Percentiles rank a stretch among this genome's conserved stretches.
These are phyloP conservation scores for Morinoia aosen DNA, from an alignment of 2,888 invertebrate species.

Conservation along the genomic window DNA sequence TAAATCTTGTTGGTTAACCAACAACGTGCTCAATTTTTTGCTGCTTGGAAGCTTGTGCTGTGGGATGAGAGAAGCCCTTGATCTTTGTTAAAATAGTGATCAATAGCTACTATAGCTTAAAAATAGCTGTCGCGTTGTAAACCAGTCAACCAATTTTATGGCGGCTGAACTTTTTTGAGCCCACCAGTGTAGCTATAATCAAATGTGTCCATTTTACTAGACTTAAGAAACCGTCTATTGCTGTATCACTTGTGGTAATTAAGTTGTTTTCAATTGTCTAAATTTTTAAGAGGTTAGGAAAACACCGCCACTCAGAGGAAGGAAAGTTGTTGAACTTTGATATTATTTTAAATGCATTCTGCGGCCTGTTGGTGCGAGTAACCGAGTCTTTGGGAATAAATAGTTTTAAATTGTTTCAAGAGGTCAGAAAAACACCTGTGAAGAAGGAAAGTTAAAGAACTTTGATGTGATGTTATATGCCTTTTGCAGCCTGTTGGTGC, in stretches of 20 bases:
- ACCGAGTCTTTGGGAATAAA: slow-evolving; percentile 64
- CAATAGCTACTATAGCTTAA: neutral
- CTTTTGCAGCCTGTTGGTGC: slow-evolving; percentile 59
- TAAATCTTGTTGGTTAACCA: neutral
- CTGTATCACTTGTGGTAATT: too few relatives aligned
- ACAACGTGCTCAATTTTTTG: neutral
- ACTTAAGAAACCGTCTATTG: too few relatives aligned
- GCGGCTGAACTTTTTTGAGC: neutral
- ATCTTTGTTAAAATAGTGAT: neutral
- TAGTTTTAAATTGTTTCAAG: too few relatives aligned
- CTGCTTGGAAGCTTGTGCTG: neutral
- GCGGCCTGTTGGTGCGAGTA: slow-evolving; percentile 62
- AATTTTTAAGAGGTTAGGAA: too few relatives aligned
- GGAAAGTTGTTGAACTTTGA: too few relatives aligned
- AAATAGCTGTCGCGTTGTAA: neutral
- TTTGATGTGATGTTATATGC: neutral
- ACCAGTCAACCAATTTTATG: neutral
- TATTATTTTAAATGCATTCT: neutral
- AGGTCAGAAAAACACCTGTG: too few relatives aligned
- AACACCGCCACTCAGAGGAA: too few relatives aligned
- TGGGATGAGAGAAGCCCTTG: neutral
- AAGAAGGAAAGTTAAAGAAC: too few relatives aligned
- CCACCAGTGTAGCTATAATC: too few relatives aligned
- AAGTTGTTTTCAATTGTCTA: too few relatives aligned
- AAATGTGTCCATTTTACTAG: too few relatives aligned